Percentiles rank a stretch among this genome's conserved stretches.
Evolutionary conservation across 2,113 vertebrate genomes (phyloP).

Genomic region (Scomber japonicus): DNA sequence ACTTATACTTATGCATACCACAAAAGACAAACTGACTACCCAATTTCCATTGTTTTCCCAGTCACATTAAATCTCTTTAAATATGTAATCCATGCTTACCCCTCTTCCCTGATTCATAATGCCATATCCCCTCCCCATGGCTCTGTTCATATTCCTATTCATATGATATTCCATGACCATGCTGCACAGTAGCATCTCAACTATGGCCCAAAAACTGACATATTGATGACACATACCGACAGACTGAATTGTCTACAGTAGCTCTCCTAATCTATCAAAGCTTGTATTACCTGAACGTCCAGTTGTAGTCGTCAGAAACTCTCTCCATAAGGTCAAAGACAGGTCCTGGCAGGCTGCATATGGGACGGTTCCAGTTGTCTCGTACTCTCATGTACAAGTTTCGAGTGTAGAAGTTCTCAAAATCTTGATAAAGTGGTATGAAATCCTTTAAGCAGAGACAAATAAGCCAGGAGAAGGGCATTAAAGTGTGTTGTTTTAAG

Average conservation of each 20-base stretch:
- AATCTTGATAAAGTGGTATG: slow-evolving; percentile 96
- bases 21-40: slow-evolving; percentile 34
- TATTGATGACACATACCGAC: slow-evolving; percentile 16
- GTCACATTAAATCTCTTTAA: slow-evolving; percentile 62
- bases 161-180: slow-evolving; percentile 41
- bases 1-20: not conserved
- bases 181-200: slow-evolving; percentile 34
- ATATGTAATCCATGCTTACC: slow-evolving; percentile 57
- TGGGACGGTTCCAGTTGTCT: slow-evolving; percentile 94
- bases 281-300: slow-evolving; percentile 91
- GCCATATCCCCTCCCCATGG: slow-evolving; percentile 32
- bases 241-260: not conserved
- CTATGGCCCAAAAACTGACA: slow-evolving; percentile 22
- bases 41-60: slow-evolving; percentile 40
- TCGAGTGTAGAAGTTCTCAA: slow-evolving; percentile 95
- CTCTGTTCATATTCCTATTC: slow-evolving; percentile 49
- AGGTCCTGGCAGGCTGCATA: slow-evolving; percentile 92
- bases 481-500: not conserved
- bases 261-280: not conserved
- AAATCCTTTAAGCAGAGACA: slow-evolving; percentile 86
- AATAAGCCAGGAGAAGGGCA: not conserved
- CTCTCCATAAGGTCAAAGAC: slow-evolving; percentile 93
- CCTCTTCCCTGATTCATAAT: slow-evolving; percentile 34
- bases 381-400: slow-evolving; percentile 95
- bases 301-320: slow-evolving; percentile 94